phyloP scores from a whole-genome alignment of 2,113 vertebrate species.

The Aleadryas rufinucha region DNA sequence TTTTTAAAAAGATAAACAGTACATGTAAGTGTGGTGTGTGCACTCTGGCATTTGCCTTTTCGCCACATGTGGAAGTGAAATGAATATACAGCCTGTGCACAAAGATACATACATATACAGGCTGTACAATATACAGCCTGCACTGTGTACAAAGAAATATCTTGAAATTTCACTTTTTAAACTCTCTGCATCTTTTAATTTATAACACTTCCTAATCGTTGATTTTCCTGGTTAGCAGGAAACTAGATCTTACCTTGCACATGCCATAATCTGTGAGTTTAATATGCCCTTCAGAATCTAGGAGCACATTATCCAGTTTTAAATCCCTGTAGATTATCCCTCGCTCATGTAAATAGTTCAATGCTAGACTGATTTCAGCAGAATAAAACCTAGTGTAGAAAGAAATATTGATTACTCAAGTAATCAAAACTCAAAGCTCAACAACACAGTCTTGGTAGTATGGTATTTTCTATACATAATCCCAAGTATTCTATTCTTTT shows the following conservation, averaged over 20 bases:
- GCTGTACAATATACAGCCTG: background rate
- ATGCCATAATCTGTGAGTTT: conserved; percentile 99
- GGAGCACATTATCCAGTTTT: conserved; percentile 96
- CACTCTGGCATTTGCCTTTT: background rate
- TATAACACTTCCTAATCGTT: background rate
- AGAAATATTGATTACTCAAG: background rate
- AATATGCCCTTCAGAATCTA: conserved; percentile 98
- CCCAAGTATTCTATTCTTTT: background rate
- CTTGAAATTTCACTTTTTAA: background rate
- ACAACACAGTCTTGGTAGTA: background rate
- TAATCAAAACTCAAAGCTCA: background rate
- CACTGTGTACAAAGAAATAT: background rate
- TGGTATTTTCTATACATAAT: background rate
- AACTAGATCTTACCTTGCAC: conserved; percentile 87
- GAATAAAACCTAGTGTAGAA: conserved; percentile 90
- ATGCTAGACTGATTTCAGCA: conserved; percentile 96
- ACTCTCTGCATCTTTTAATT: background rate
- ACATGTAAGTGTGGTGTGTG: background rate
- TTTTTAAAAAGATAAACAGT: background rate
- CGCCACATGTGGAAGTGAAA: background rate
- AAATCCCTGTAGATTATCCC: conserved; percentile 99
- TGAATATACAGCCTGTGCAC: background rate
- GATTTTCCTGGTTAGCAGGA: background rate
- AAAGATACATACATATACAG: too few relatives aligned
- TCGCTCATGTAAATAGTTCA: conserved; percentile 98